Base-by-base conservation (phyloP, 2,113 vertebrate genomes). In the Petaurus breviceps region DNA sequence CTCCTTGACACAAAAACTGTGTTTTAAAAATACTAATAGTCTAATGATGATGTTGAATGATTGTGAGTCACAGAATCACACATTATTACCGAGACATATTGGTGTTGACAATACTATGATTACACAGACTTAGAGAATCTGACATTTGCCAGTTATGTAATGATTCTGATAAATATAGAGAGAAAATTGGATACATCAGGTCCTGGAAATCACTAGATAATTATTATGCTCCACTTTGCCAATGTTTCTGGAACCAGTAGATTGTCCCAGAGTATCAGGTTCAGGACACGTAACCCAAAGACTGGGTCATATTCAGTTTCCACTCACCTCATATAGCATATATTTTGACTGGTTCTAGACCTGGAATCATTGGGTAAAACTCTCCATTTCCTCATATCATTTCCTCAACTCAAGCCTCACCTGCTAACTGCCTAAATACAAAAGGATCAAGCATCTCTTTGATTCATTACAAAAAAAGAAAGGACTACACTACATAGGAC, bases 191-290 rank as follows among this genome's bases (percentile, higher is more conserved):
- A 9, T 11, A 92, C 53, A 94, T 54, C 49, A 92, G 84, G 6
- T 5, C 37, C 96, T 12, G 96, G 8, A 94, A 96, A 23, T 54
- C 24, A 91, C 3, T 93, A 51, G 46, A 49, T 94, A 96, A 43
- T 43, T 94, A 52, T 92, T 68, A 84, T 89, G 25, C 68, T 68
- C 3, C 47, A 16, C 3, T 95, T 96, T 55, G 28, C 51, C 46
- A 37, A 26, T 89, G 96, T 93, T 46, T 51, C 54, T 91, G 9
- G 26, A 16, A 46, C 9, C 84, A 91, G 91, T 1, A 16, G 91
- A 92, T 68, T 92, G n/a, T 84, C 90, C 25, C 47, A 84, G 1
- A 92, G 28, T 49, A 25, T 31, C 77, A 93, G 26, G 26, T 9
- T 51, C 68, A 90, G 57, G 2, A 23, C 49, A 43, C 0, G 28